Conservation (phyloP, 1,140 invertebrate species). For the Andrena cerasifolii region DNA sequence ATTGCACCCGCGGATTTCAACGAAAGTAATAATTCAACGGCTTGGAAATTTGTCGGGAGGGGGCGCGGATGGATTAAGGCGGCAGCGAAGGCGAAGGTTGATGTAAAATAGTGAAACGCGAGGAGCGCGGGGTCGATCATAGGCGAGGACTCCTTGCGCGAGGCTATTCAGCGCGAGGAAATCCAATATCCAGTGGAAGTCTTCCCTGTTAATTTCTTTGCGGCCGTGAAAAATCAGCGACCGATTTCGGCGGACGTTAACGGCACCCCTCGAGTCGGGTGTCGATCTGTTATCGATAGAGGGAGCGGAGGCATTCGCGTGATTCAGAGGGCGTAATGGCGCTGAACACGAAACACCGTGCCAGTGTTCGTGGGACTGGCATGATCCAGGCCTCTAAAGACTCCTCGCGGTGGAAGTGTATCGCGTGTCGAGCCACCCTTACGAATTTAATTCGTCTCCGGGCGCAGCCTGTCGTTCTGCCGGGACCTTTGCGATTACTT, state of each 20-base stretch:
- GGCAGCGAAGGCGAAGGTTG: neutral
- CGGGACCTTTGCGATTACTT: constrained; percentile 5
- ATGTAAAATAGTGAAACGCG: neutral
- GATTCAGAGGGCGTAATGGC: constrained; percentile 23
- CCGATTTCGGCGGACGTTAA: neutral
- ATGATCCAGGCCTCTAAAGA: constrained; percentile 62
- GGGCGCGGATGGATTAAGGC: neutral
- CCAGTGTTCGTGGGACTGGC: constrained; percentile 50
- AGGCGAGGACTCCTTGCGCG: neutral
- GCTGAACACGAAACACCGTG: neutral
- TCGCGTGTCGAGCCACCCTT: constrained; percentile 63
- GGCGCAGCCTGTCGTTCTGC: neutral
- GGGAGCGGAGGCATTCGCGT: constrained; percentile 18
- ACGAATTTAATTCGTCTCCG: constrained; percentile 15
- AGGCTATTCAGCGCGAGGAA: neutral
- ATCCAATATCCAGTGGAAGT: neutral
- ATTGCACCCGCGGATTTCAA: neutral
- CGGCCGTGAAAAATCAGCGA: too few species aligned
- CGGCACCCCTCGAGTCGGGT: neutral
- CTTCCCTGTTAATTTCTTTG: neutral
- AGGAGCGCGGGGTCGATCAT: neutral
- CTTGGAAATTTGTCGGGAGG: constrained; percentile 1
- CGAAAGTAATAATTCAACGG: constrained; percentile 7
- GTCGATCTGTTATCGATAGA: constrained; percentile 21
- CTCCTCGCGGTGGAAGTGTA: constrained; percentile 49